These are phyloP conservation scores for Mastacembelus armatus DNA, from an alignment of 2,797 vertebrate genomes.

Conservation along the genomic window DNA sequence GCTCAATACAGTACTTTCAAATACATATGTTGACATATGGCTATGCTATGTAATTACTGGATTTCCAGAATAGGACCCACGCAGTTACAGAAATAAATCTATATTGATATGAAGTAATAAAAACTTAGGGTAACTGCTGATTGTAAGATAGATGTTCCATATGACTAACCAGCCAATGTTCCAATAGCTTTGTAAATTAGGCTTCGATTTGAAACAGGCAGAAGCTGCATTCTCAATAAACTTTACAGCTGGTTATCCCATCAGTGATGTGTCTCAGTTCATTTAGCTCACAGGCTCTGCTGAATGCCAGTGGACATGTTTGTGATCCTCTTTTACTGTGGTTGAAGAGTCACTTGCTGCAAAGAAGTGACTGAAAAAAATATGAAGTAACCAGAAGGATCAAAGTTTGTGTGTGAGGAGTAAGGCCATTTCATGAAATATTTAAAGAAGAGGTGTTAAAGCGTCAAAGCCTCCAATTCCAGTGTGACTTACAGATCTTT, in stretches of 20 bases:
- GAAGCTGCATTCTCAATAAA: conserved; percentile 35
- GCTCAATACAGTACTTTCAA: not conserved
- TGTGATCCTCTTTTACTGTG: not conserved
- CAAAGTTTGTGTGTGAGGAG: not conserved
- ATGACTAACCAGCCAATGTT: conserved; percentile 34
- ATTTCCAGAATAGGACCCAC: not conserved
- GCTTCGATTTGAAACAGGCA: conserved; percentile 44
- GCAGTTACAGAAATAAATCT: not conserved
- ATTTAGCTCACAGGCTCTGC: conserved; percentile 36
- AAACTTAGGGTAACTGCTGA: conserved; percentile 19
- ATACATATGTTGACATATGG: not conserved
- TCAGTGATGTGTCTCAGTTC: conserved; percentile 41
- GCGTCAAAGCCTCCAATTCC: conserved; percentile 9
- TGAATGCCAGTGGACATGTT: conserved; percentile 9
- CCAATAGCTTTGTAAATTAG: conserved; percentile 44
- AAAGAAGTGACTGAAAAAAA: conserved; percentile 1
- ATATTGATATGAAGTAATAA: not conserved
- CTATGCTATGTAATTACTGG: not conserved
- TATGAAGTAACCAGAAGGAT: not conserved
- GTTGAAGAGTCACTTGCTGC: not conserved
- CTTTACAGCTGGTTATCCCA: conserved; percentile 43
- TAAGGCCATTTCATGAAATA: not conserved
- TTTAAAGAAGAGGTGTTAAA: not conserved
- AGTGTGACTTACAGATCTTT: no score
- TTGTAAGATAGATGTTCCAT: conserved; percentile 36